A percentile compares a stretch with the other conserved stretches of the same genome.
These are phyloP conservation scores for Pardosa pseudoannulata DNA, from an alignment of 2,888 invertebrate species.

Conservation along the genomic window DNA sequence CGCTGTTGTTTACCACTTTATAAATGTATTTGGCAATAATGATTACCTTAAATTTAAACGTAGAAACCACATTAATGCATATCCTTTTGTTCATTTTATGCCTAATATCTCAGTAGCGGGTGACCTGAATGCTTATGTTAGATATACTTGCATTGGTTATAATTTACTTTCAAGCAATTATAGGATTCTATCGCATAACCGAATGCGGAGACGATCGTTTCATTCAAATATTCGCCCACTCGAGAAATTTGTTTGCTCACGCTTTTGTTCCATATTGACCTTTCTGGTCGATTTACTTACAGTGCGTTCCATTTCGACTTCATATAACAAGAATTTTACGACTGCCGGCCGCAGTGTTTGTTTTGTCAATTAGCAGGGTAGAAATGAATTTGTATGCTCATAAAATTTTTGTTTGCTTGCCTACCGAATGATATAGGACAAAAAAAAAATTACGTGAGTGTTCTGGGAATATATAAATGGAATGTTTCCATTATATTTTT, in stretches of 20 bases:
- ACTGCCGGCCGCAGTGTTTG: background rate
- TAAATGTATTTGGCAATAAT: no score
- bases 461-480: background rate
- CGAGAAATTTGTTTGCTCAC: constrained; percentile 4
- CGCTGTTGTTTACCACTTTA: no score
- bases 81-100: no score
- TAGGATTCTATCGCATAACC: background rate
- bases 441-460: background rate
- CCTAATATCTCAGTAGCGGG: no score
- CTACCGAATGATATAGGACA: background rate
- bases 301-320: background rate
- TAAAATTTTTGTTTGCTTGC: background rate
- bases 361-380: background rate
- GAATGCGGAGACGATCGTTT: no score
- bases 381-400: background rate
- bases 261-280: constrained; percentile 32
- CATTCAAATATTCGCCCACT: background rate
- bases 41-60: no score
- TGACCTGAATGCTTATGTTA: no score
- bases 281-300: constrained; percentile 14
- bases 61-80: no score
- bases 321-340: background rate
- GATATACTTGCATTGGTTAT: no score
- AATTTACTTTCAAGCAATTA: background rate
- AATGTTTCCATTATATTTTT: background rate